Percentiles rank a stretch among this genome's conserved stretches.
phyloP scores from a whole-genome alignment of 2,888 invertebrate species.

The Tetropium fuscum region DNA sequence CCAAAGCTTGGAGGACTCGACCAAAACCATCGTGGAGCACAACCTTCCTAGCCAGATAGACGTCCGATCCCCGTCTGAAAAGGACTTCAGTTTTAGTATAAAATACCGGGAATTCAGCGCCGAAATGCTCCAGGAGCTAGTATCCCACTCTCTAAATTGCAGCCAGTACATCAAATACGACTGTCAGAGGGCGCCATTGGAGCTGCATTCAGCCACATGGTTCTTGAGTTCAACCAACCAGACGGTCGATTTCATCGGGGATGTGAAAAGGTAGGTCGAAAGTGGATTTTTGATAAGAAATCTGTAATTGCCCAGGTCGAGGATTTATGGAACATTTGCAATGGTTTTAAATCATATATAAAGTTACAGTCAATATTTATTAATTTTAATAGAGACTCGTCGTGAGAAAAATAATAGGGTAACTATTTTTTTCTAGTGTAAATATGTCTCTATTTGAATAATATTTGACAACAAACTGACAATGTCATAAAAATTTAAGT shows the following conservation, averaged over 20 bases:
- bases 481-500: no score
- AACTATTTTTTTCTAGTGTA: no score
- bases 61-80: constrained; percentile 81
- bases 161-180: constrained; percentile 92
- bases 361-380: no score
- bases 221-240: constrained; percentile 85
- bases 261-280: constrained; percentile 80
- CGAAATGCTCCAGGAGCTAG: constrained; percentile 91
- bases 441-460: no score
- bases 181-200: constrained; percentile 89
- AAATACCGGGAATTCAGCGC: constrained; percentile 90
- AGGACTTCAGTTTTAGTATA: constrained; percentile 87
- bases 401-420: no score
- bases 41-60: constrained; percentile 92
- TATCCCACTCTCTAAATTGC: constrained; percentile 90
- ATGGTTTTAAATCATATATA: no score
- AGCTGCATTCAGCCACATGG: constrained; percentile 90
- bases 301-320: no score
- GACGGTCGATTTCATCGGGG: constrained; percentile 84
- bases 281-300: no score
- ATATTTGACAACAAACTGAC: no score
- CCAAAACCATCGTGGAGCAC: constrained; percentile 91
- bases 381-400: no score
- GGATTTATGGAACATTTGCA: no score
- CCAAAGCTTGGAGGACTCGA: constrained; percentile 85